Conservation (phyloP, 2,113 vertebrate species). For the Sisor rabdophorus region DNA sequence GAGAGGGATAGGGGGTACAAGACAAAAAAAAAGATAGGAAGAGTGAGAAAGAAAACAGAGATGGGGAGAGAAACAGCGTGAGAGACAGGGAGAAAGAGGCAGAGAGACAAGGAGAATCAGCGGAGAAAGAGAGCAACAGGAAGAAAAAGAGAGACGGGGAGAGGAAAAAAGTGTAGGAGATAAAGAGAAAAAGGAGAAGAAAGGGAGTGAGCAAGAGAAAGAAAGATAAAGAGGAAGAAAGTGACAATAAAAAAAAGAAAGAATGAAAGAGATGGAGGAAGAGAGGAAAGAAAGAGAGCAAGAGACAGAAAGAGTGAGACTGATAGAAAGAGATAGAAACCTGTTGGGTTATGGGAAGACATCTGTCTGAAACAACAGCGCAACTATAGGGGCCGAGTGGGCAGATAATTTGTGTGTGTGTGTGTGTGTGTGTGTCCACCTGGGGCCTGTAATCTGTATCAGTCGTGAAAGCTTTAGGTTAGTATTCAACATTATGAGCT, state of each 20-base stretch:
- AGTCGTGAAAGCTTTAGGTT: slow-evolving; percentile 41
- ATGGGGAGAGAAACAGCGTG: too few species aligned
- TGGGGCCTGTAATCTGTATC: slow-evolving; percentile 42
- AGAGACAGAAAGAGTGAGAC: too few species aligned
- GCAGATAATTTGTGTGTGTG: slow-evolving; percentile 11
- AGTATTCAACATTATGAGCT: slow-evolving; percentile 40
- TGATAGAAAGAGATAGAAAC: slow-evolving; percentile 74
- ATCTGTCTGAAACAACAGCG: slow-evolving; percentile 69
- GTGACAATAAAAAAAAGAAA: slow-evolving; percentile 67
- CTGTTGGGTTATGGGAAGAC: slow-evolving; percentile 83
- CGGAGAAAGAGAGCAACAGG: slow-evolving; percentile 70
- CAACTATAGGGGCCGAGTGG: slow-evolving; percentile 37
- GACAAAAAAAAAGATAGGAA: too few species aligned
- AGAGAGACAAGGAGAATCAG: too few species aligned
- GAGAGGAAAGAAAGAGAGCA: slow-evolving; percentile 68
- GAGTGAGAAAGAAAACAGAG: too few species aligned
- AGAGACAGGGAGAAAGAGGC: too few species aligned
- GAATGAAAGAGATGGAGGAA: slow-evolving; percentile 58
- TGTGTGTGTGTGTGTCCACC: slow-evolving; percentile 34
- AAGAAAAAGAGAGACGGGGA: slow-evolving; percentile 57
- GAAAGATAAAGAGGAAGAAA: slow-evolving; percentile 69
- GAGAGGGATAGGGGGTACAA: too few species aligned
- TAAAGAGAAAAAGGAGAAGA: too few species aligned
- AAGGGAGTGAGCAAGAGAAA: slow-evolving; percentile 65
- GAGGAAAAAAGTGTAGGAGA: too few species aligned